Evolutionary conservation across 1,140 invertebrate species (phyloP), one percentile per base, ranked within the genome.

Genomic region (Drosophila guanche): DNA sequence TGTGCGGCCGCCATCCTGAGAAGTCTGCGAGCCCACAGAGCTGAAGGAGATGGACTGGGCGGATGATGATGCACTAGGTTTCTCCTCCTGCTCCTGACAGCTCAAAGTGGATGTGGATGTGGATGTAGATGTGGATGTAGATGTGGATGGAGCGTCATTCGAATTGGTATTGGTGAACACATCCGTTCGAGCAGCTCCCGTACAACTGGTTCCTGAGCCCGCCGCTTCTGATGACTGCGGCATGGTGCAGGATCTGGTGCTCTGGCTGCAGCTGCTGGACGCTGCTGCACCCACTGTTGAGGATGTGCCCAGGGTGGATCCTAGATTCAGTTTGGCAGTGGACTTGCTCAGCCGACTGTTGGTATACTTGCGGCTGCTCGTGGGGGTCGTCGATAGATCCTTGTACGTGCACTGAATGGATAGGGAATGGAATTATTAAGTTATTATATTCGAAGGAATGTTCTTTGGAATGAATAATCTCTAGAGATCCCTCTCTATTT

Each of bases 301-400:
- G 6, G 40, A 23, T 27, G 41, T n/a, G 59, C 67, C 74, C 57
- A 91, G 61, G 25, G 83, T 54, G 51, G 74, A 75, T 37, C 84
- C 75, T 42, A 91, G 59, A 62, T 91, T 91, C 8, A 91, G 56
- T 89, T 91, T 91, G 78, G 90, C 90, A 89, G 88, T 91, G 75
- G 90, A 91, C 77, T 91, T 91, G 71, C 84, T 91, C 54, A 91
- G 66, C 56, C 90, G 86, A 45, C 65, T 90, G 25, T 89, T 85
- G 22, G 81, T 89, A 45, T 72, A 83, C 40, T 79, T 83, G 41
- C 90, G 84, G 52, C 90, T 91, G 67, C 90, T 91, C 2, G 90
- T 91, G 5, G 90, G 90, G 4, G 90, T 91, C 53, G 90, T 79
- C 33, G 83, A 77, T 27, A 83, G 60, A 70, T 91, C 90, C 48